phyloP scores from a whole-genome alignment of 2,888 invertebrate species.

The Disparrhopalites patrizii region DNA sequence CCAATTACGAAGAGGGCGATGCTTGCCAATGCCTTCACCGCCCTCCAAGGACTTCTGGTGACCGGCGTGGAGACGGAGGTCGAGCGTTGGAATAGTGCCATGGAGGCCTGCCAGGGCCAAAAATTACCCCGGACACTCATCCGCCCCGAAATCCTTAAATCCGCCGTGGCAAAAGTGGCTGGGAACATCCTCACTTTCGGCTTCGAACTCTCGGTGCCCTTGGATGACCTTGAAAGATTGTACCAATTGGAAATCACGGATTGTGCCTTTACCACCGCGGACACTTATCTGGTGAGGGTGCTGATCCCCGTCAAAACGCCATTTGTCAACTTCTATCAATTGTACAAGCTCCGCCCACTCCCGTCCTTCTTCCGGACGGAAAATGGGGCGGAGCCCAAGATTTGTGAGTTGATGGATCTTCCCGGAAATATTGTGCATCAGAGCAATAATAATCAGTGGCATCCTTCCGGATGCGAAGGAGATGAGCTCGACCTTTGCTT shows the following conservation, averaged over 20 bases:
- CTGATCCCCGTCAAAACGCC: background rate
- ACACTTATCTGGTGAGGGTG: background rate
- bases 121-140: background rate
- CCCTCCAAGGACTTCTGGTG: background rate
- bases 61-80: background rate
- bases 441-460: background rate
- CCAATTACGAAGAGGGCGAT: too few relatives aligned
- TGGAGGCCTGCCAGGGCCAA: background rate
- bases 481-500: background rate
- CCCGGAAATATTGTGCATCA: background rate
- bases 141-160: background rate
- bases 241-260: background rate
- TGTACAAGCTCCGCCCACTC: background rate
- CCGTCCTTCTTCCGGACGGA: background rate
- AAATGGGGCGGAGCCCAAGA: background rate
- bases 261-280: background rate
- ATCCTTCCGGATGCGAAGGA: background rate
- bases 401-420: background rate
- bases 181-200: background rate
- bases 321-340: background rate
- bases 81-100: background rate
- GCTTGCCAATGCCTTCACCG: background rate
- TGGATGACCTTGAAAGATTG: background rate
- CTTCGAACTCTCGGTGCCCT: background rate
- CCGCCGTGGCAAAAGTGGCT: background rate